Percentiles rank a stretch among this genome's conserved stretches.
These are phyloP conservation scores for Colaptes auratus DNA, from an alignment of 2,113 vertebrate genomes.

Conservation along the genomic window DNA sequence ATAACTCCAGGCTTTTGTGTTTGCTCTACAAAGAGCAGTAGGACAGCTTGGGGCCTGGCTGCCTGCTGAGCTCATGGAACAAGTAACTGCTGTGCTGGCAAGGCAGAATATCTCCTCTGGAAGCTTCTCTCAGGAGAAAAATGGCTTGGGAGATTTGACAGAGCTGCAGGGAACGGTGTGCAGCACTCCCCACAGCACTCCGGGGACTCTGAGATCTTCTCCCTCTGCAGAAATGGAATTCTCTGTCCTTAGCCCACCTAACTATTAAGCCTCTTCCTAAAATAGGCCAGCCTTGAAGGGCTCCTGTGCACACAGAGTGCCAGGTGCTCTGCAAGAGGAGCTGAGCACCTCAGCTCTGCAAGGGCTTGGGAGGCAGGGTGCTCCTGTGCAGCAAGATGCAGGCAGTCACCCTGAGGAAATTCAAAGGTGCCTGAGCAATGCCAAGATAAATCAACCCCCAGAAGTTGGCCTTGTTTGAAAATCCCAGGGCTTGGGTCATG, in stretches of 20 bases:
- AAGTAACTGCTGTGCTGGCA: not conserved
- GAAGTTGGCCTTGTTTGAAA: not conserved
- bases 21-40: fast-evolving
- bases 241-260: not conserved
- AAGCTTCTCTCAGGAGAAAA: not conserved
- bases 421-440: not conserved
- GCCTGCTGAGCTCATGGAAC: not conserved
- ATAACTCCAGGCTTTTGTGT: not conserved
- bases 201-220: not conserved
- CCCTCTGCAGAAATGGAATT: not conserved
- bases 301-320: not conserved
- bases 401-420: not conserved
- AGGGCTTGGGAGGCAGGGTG: not conserved
- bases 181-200: not conserved
- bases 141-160: not conserved
- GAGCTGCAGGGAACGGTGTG: not conserved
- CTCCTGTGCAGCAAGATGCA: not conserved
- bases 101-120: not conserved
- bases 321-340: not conserved
- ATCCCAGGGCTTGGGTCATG: not conserved
- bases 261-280: not conserved
- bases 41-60: not conserved
- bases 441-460: not conserved
- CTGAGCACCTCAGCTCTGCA: not conserved
- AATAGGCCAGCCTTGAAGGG: not conserved